These are phyloP conservation scores for Chaetura pelagica DNA, from an alignment of 2,113 vertebrate genomes.

Conservation along the genomic window DNA sequence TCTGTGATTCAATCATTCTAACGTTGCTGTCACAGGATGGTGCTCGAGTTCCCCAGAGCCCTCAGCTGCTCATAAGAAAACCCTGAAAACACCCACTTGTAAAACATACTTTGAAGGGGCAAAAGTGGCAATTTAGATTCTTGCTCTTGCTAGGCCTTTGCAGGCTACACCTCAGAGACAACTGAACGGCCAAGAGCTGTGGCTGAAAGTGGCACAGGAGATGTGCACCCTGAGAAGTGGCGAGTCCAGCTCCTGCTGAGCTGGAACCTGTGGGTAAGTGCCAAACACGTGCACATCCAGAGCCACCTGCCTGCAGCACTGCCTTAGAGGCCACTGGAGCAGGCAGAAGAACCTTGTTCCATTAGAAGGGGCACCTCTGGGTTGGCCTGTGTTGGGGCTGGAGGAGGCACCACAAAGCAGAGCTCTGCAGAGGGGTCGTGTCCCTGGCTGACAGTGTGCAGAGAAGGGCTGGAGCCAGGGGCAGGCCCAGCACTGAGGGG, in stretches of 20 bases:
- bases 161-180: rapidly evolving
- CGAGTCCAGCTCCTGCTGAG: neutral
- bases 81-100: neutral
- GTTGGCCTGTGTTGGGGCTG: rapidly evolving
- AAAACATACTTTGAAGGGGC: neutral
- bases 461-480: neutral
- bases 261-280: too few relatives aligned
- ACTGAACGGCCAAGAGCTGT: neutral
- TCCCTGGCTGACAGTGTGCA: rapidly evolving
- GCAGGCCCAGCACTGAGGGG: neutral
- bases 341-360: neutral
- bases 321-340: too few relatives aligned
- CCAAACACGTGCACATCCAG: rapidly evolving
- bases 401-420: neutral
- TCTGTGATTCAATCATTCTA: too few relatives aligned
- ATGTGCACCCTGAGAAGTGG: neutral
- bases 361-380: neutral
- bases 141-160: neutral
- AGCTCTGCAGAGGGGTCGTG: neutral
- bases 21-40: too few relatives aligned
- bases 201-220: neutral
- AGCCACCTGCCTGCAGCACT: rapidly evolving
- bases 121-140: neutral
- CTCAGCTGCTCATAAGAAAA: neutral
- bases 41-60: neutral